Evolutionary conservation across 2,888 invertebrate species (phyloP), one percentile per base, ranked within the genome.

Genomic region (Nephrocerus scutellatus): DNA sequence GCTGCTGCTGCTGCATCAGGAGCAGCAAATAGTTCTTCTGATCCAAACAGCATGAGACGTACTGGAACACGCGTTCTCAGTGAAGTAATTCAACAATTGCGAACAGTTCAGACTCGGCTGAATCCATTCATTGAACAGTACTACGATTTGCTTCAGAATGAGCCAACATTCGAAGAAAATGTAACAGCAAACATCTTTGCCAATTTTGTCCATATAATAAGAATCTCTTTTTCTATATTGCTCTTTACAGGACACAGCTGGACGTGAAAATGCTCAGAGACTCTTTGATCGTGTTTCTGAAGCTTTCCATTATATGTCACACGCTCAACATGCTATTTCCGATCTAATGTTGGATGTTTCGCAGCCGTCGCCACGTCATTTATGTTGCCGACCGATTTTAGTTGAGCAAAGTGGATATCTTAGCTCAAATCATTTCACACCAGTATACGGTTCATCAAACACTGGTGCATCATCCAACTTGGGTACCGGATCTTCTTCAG

Each of bases 321-420:
- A 95, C 59, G 84, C 86, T 2, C 87, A 85, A 65, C 95, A 95
- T 60, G 82, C 85, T 2, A 72, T 90, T 30, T 91, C 91, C 55
- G 93, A 95, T 61, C 75, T 93, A 31, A 82, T 81, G 63, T 74
- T 86, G 30, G 78, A 85, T 55, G 74, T 84, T 45, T 72, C 75
- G 20, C 74, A 76, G 49, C 70, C 75, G 5, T 76, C 82, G 5
- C 85, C 85, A 1, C 72, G 88, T 41, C 74, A 76, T 43, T 70
- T 88, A 26, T 71, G 79, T 34, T 82, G 83, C 53, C 74, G 81
- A 23, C 82, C 83, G n/a, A 77, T 82, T 46, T 66, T 82, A 21
- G 76, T 84, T 21, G 82, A 82, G 53, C 82, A 81, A 56, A 76
- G 74, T 23, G 69, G 68, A 20, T 68, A 66, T 40, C 67, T 69